These are phyloP conservation scores for Ceryle rudis DNA, from an alignment of 2,797 vertebrate genomes.

Conservation along the genomic window DNA sequence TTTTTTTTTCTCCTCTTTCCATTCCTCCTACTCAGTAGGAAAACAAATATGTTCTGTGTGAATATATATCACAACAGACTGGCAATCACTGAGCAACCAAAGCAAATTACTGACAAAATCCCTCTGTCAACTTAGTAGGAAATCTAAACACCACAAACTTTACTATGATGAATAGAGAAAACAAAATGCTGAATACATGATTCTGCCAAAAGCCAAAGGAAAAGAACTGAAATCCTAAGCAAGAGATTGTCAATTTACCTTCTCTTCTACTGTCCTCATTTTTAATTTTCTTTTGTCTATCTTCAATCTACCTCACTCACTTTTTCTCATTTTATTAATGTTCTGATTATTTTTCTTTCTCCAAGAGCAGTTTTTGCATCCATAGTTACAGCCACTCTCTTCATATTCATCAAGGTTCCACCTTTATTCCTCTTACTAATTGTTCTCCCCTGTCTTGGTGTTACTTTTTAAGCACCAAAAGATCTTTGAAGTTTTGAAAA, in stretches of 20 bases:
- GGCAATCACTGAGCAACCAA: conserved; percentile 58
- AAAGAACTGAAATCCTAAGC: neutral
- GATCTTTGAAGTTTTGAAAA: neutral
- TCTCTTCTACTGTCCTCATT: neutral
- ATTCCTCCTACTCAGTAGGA: conserved; percentile 40
- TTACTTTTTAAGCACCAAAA: neutral
- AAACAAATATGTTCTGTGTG: conserved; percentile 59
- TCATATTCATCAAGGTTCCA: neutral
- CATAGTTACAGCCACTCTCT: neutral
- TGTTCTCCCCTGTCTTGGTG: neutral
- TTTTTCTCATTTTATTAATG: neutral
- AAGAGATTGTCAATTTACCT: neutral
- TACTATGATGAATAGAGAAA: neutral
- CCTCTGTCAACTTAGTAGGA: conserved; percentile 44
- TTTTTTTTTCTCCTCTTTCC: conserved; percentile 4
- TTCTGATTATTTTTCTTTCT: neutral
- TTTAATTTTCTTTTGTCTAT: neutral
- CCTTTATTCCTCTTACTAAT: neutral
- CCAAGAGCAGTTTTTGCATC: neutral
- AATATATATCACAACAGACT: conserved; percentile 53
- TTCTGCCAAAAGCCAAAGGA: neutral
- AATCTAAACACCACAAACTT: neutral
- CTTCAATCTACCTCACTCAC: neutral
- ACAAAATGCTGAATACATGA: conserved; percentile 8
- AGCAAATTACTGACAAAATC: conserved; percentile 68